Conservation (phyloP, 2,797 vertebrate species). For the Gymnothorax reevesii region DNA sequence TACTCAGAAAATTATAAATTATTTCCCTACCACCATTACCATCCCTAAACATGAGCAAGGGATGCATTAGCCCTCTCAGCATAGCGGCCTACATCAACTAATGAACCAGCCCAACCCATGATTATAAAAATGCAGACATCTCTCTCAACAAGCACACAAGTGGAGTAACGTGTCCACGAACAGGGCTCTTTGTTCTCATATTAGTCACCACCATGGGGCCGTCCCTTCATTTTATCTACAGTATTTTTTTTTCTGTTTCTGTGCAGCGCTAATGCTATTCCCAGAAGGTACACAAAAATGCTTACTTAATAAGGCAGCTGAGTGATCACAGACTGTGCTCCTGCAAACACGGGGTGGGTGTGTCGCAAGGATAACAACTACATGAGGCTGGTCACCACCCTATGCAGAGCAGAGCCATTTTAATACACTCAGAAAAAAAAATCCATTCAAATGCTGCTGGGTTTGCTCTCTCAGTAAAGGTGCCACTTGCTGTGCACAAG, state of each 20-base stretch:
- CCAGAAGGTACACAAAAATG: not conserved
- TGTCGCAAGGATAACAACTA: not conserved
- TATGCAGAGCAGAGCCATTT: not conserved
- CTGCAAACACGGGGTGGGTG: not conserved
- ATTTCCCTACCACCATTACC: not conserved
- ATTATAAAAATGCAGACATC: not conserved
- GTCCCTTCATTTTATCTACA: not conserved
- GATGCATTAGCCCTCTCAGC: not conserved
- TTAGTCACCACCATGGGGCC: not conserved
- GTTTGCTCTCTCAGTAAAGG: too few relatives aligned
- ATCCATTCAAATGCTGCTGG: too few relatives aligned
- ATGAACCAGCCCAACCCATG: not conserved
- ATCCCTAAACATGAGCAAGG: not conserved
- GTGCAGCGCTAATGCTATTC: constrained; percentile 6
- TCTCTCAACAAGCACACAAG: not conserved
- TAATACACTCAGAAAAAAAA: not conserved
- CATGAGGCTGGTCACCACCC: not conserved
- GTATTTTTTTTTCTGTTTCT: not conserved
- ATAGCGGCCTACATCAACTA: not conserved
- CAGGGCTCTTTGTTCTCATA: not conserved
- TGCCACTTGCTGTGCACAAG: too few relatives aligned
- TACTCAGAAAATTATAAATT: not conserved
- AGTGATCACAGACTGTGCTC: too few relatives aligned
- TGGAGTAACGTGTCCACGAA: not conserved
- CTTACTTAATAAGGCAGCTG: not conserved